Percentiles rank a stretch among this genome's conserved stretches.
These are phyloP conservation scores for Nebria brevicollis DNA, from an alignment of 2,888 invertebrate genomes.

Conservation along the genomic window DNA sequence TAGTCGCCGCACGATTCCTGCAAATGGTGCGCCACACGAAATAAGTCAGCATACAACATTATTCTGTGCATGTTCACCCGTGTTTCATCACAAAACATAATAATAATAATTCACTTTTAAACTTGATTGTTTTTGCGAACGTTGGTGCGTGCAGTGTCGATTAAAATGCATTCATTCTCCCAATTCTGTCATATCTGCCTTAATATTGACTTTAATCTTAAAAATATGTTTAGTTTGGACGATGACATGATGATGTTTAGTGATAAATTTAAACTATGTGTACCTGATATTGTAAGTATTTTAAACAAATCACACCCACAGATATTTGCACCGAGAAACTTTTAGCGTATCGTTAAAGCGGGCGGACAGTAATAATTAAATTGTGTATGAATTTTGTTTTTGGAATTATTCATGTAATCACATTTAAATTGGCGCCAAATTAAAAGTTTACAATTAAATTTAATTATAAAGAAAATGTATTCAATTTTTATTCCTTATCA, in stretches of 20 bases:
- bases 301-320: neutral
- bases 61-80: neutral
- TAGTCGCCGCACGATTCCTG: conserved; percentile 14
- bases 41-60: neutral
- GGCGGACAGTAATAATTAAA: neutral
- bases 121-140: neutral
- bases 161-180: conserved; percentile 33
- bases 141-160: neutral
- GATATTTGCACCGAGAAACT: neutral
- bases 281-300: conserved; percentile 38
- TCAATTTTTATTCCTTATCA: too few relatives aligned
- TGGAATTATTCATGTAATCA: too few relatives aligned
- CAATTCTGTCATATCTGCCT: conserved; percentile 40
- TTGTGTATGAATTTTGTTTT: neutral
- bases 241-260: conserved; percentile 34
- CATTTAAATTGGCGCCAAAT: too few relatives aligned
- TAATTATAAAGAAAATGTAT: too few relatives aligned
- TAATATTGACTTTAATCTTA: conserved; percentile 34
- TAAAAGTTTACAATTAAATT: too few relatives aligned
- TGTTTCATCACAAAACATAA: neutral
- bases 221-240: conserved; percentile 34
- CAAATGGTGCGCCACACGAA: conserved; percentile 25
- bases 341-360: neutral
- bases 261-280: conserved; percentile 33
- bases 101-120: neutral